These are phyloP conservation scores for Nannoperca australis DNA, from an alignment of 2,797 vertebrate species.

Conservation along the genomic window DNA sequence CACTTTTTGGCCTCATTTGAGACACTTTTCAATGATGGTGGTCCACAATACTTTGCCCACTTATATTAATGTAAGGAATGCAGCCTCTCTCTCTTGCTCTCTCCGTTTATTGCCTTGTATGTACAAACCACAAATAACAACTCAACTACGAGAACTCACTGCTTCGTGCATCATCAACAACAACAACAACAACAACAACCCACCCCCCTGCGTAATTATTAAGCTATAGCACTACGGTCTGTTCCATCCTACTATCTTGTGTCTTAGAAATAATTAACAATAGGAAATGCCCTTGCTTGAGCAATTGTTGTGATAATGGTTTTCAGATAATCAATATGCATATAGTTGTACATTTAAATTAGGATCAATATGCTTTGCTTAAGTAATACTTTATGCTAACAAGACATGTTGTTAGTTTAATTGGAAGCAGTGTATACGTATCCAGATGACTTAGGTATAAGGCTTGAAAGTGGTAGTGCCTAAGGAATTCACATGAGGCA, in stretches of 20 bases:
- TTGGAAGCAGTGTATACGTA: constrained; percentile 61
- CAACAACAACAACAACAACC: constrained; percentile 53
- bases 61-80: constrained; percentile 17
- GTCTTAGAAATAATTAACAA: constrained; percentile 69
- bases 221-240: constrained; percentile 37
- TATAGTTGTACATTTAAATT: constrained; percentile 81
- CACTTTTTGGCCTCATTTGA: constrained; percentile 9
- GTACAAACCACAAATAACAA: constrained; percentile 47
- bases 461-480: constrained; percentile 19
- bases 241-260: constrained; percentile 40
- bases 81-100: not conserved
- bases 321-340: constrained; percentile 83
- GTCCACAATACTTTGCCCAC: constrained; percentile 28
- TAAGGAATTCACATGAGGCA: constrained; percentile 35
- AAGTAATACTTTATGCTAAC: constrained; percentile 77
- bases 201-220: constrained; percentile 33
- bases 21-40: constrained; percentile 33
- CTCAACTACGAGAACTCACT: constrained; percentile 41
- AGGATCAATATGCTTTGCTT: constrained; percentile 76
- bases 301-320: constrained; percentile 70
- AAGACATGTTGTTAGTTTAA: constrained; percentile 65
- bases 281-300: constrained; percentile 60
- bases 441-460: constrained; percentile 47
- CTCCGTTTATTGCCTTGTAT: constrained; percentile 23
- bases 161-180: constrained; percentile 66